Percentiles rank a stretch among this genome's conserved stretches.
Evolutionary conservation across 1,140 invertebrate genomes (phyloP).

Genomic region (Diachasmimorpha longicaudata): DNA sequence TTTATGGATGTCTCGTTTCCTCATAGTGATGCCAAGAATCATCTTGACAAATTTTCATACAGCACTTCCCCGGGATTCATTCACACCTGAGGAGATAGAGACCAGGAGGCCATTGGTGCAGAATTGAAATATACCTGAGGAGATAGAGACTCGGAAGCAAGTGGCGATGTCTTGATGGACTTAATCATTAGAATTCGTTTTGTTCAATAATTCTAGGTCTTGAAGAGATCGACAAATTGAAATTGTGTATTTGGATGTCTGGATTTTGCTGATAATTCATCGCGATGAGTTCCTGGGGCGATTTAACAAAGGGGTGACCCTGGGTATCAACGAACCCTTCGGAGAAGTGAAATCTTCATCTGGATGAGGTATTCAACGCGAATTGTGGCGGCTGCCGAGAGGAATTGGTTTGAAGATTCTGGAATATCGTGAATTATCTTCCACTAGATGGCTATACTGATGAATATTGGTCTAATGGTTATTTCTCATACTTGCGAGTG

Average conservation of each 20-base stretch:
- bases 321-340: too few species aligned
- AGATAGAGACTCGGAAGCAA: neutral
- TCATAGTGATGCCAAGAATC: slow-evolving; percentile 30
- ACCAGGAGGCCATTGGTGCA: neutral
- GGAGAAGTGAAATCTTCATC: too few species aligned
- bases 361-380: too few species aligned
- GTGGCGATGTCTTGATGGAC: neutral
- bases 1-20: slow-evolving; percentile 50
- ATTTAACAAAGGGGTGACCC: too few species aligned
- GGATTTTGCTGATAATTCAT: too few species aligned
- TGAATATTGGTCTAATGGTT: neutral
- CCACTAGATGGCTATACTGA: neutral
- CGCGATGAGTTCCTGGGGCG: too few species aligned
- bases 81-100: slow-evolving; percentile 27
- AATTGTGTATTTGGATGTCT: too few species aligned
- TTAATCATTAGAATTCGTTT: neutral
- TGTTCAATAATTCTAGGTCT: too few species aligned
- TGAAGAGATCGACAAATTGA: too few species aligned
- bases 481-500: neutral
- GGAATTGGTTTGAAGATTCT: too few species aligned
- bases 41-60: slow-evolving; percentile 47
- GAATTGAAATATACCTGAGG: neutral
- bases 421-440: neutral
- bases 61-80: slow-evolving; percentile 49
- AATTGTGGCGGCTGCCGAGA: too few species aligned